Percentiles rank a stretch among this genome's conserved stretches.
Evolutionary conservation across 2,797 vertebrate species (phyloP).

Genomic region (Neosalanx taihuensis): DNA sequence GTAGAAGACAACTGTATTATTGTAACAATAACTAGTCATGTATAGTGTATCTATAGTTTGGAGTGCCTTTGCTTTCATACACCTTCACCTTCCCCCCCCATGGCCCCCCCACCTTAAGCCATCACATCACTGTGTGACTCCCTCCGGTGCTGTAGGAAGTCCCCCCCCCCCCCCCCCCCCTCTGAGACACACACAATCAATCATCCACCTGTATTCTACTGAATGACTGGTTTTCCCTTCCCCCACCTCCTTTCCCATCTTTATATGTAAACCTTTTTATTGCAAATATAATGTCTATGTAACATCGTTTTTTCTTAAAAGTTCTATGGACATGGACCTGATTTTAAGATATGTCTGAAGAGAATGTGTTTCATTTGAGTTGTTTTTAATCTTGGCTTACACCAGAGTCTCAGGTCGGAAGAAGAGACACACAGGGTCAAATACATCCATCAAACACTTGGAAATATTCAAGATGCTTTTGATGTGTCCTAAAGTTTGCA

Average conservation of each 20-base stretch:
- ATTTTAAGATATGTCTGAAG: slow-evolving; percentile 38
- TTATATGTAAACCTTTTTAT: slow-evolving; percentile 21
- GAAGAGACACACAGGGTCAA: slow-evolving; percentile 38
- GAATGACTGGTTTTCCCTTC: neutral
- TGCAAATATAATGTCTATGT: slow-evolving; percentile 48
- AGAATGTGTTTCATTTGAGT: slow-evolving; percentile 58
- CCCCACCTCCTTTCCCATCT: neutral
- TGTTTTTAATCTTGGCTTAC: slow-evolving; percentile 41
- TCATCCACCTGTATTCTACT: slow-evolving; percentile 20
- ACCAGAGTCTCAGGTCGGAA: slow-evolving; percentile 39
- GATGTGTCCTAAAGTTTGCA: neutral
- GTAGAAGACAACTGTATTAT: slow-evolving; percentile 96
- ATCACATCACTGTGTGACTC: slow-evolving; percentile 51
- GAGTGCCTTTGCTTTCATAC: slow-evolving; percentile 99
- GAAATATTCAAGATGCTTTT: neutral
- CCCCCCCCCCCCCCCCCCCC: slow-evolving; percentile 48
- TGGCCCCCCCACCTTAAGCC: slow-evolving; percentile 47
- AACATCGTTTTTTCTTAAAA: slow-evolving; percentile 50
- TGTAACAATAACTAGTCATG: slow-evolving; percentile 98
- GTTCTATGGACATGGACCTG: slow-evolving; percentile 49
- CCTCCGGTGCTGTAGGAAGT: slow-evolving; percentile 77
- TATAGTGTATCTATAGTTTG: slow-evolving; percentile 99
- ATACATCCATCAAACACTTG: neutral
- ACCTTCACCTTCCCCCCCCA: slow-evolving; percentile 72
- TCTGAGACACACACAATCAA: slow-evolving; percentile 12